Evolutionary conservation across 2,888 invertebrate species (phyloP).

Genomic region (Formica aserva): DNA sequence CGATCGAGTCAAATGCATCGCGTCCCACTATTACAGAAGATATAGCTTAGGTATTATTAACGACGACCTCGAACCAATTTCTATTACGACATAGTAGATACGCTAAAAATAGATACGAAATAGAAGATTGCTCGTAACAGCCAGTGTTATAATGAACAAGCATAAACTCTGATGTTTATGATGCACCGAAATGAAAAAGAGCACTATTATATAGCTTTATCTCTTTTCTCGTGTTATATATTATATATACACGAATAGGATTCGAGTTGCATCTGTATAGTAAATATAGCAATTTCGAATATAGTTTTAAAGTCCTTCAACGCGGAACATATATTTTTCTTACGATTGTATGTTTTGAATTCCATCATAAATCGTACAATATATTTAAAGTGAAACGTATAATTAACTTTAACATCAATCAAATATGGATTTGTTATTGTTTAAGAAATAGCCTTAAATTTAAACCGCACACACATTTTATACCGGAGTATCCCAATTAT

Average conservation of each 20-base stretch:
- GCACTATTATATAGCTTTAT: not conserved
- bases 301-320: not conserved
- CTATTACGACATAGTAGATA: not conserved
- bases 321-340: not conserved
- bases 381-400: not conserved
- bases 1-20: not conserved
- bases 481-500: not conserved
- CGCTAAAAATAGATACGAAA: not conserved
- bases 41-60: not conserved
- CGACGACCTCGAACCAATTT: constrained; percentile 13
- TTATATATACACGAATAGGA: not conserved
- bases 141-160: not conserved
- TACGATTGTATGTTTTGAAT: not conserved
- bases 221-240: not conserved
- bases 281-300: not conserved
- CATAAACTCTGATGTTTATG: not conserved
- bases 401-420: not conserved
- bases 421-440: not conserved
- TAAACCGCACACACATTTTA: not conserved
- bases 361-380: not conserved
- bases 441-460: not conserved
- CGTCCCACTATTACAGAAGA: not conserved
- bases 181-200: not conserved
- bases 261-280: not conserved
- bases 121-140: not conserved